Evolutionary conservation across 2,888 invertebrate genomes (phyloP).

Genomic region (Azorinus chamasolen): DNA sequence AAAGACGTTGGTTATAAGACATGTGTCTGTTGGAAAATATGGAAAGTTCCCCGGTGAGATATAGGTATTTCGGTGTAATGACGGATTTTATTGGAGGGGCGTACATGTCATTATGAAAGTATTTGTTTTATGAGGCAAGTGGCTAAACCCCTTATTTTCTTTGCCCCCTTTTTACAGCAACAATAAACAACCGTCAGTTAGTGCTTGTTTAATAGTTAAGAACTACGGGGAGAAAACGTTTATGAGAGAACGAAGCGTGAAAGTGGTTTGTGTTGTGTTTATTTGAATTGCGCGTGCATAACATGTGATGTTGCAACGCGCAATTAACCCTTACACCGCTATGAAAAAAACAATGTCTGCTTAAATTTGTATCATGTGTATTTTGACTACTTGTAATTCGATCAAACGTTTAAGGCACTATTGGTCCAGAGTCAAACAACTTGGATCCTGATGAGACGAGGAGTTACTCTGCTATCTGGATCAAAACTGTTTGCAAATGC

Average conservation of each 20-base stretch:
- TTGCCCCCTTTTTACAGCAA: conserved; percentile 25
- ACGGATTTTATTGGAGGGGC: conserved; percentile 56
- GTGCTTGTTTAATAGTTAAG: conserved; percentile 35
- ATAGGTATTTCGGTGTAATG: conserved; percentile 30
- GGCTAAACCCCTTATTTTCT: conserved; percentile 48
- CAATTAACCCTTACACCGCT: conserved; percentile 14
- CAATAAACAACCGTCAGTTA: conserved; percentile 52
- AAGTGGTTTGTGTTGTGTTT: conserved; percentile 38
- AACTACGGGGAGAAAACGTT: conserved; percentile 1
- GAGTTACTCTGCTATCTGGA: no score
- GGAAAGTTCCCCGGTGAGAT: no score
- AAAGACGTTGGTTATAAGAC: no score
- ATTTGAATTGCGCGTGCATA: conserved; percentile 27
- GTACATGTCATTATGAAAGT: conserved; percentile 52
- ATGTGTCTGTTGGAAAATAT: no score
- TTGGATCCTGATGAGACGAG: no score
- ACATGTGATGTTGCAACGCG: conserved; percentile 16
- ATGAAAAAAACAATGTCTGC: no score
- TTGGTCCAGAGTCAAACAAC: no score
- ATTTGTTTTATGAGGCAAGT: conserved; percentile 51
- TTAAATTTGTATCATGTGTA: no score
- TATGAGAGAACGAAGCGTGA: conserved; percentile 17
- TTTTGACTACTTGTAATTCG: no score
- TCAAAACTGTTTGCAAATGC: no score
- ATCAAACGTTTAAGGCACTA: no score